Evolutionary conservation across 2,113 vertebrate genomes (phyloP), one percentile per base, ranked within the genome.

Genomic region (Anhinga rufa): DNA sequence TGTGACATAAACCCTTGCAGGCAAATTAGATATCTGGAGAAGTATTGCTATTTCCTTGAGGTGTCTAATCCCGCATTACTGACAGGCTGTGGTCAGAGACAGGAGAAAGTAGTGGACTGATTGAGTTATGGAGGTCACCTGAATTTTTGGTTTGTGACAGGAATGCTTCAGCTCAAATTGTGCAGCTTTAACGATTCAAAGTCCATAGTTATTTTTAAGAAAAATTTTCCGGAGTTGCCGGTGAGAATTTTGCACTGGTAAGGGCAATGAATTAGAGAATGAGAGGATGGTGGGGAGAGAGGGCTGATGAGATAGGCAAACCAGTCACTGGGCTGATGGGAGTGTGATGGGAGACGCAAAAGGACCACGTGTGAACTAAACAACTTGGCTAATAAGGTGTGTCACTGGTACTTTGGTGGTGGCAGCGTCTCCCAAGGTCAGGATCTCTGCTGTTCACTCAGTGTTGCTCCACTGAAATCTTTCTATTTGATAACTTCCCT

Each of bases 331-430:
- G 10, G 17, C 48, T 68, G 66, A 9, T 40, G n/a, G n/a, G 44
- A 51, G 17, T 6, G 17, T 32, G 24, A 7, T 9, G 26, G 46
- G 64, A 51, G 29, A 6, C 8, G 8, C 8, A 12, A 34, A 81
- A 49, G 52, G 28, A 55, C 17, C 8, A 3, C 6, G 0, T 7
- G 1, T 36, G n/a, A 72, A 19, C 51, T 26, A 7, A 40, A 18
- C n/a, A 20, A 15, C 62, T 60, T 48, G 69, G 22, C 18, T 70
- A 7, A 14, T 9, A 29, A 46, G 11, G 8, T 24, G 4, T 25
- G 4, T 38, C 24, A 4, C 29, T 46, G 46, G 26, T 60, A 14
- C 54, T 38, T 12, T 2, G 17, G 14, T 28, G 52, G n/a, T 36
- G 51, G 24, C 28, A 61, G 44, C 42, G 52, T 54, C 44, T 75